These are phyloP conservation scores for Cynoglossus semilaevis DNA, from an alignment of 2,113 vertebrate species.

Conservation along the genomic window DNA sequence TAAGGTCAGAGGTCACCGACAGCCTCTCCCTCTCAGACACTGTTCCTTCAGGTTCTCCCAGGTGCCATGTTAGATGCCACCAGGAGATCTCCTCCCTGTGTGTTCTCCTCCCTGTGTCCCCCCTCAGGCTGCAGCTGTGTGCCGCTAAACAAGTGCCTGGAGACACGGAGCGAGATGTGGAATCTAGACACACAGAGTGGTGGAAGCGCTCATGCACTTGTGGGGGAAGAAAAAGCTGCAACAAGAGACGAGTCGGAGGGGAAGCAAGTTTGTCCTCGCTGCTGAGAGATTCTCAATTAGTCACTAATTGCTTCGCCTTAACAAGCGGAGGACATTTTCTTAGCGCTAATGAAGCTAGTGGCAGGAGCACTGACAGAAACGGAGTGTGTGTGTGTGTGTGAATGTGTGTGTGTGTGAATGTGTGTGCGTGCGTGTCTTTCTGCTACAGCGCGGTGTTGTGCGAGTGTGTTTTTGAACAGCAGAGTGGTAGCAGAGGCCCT, in stretches of 20 bases:
- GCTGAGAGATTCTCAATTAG: constrained; percentile 67
- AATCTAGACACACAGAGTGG: constrained; percentile 39
- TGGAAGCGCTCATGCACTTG: constrained; percentile 16
- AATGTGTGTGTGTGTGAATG: constrained; percentile 31
- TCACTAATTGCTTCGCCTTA: constrained; percentile 65
- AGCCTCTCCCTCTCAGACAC: no score
- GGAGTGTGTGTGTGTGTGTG: constrained; percentile 7
- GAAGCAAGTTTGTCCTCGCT: constrained; percentile 48
- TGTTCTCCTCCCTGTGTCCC: background rate
- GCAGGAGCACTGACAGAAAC: constrained; percentile 20
- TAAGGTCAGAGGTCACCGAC: no score
- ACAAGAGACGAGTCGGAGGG: background rate
- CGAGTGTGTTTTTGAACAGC: constrained; percentile 33
- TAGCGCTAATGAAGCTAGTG: constrained; percentile 65
- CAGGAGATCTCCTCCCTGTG: constrained; percentile 4
- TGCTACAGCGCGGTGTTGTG: no score
- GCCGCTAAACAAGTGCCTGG: constrained; percentile 7
- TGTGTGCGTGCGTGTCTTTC: constrained; percentile 10
- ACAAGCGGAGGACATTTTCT: constrained; percentile 63
- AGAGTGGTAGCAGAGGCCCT: constrained; percentile 45
- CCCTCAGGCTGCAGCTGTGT: constrained; percentile 30
- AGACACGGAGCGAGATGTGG: constrained; percentile 27
- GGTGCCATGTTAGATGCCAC: background rate
- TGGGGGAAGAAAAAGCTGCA: background rate
- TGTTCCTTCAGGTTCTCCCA: no score